Conservation (phyloP, 1,140 invertebrate genomes). For the Colletes gigas region DNA sequence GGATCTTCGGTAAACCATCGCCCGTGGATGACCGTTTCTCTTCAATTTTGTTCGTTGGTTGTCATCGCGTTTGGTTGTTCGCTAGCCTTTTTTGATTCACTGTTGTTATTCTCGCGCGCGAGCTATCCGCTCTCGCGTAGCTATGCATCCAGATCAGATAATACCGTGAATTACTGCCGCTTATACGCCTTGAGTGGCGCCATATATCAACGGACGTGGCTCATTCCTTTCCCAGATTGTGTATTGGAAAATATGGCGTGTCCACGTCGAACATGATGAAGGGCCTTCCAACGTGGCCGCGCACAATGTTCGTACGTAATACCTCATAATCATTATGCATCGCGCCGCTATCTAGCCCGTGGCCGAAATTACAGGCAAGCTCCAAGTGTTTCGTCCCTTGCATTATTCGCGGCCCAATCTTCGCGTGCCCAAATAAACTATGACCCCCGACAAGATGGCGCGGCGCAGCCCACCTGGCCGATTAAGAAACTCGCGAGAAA, state of each 20-base stretch:
- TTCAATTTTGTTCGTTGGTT: neutral
- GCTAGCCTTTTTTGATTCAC: neutral
- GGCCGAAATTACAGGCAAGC: constrained; percentile 43
- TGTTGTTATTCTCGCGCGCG: constrained; percentile 5
- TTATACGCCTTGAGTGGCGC: constrained; percentile 65
- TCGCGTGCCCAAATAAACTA: neutral
- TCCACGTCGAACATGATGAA: constrained; percentile 67
- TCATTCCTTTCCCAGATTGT: constrained; percentile 69
- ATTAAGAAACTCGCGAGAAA: neutral
- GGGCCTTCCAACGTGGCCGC: constrained; percentile 29
- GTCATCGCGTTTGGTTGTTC: constrained; percentile 2
- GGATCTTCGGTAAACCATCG: constrained; percentile 43
- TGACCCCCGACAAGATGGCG: neutral
- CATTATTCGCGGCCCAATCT: neutral
- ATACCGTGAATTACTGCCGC: constrained; percentile 67
- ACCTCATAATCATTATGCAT: constrained; percentile 63
- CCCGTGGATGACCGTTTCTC: constrained; percentile 26
- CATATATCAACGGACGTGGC: constrained; percentile 62
- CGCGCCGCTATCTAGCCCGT: constrained; percentile 27
- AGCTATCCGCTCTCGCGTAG: constrained; percentile 50
- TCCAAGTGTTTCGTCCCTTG: neutral
- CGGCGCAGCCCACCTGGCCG: too few species aligned
- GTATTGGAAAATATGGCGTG: constrained; percentile 70
- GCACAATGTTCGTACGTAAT: constrained; percentile 51
- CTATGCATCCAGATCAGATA: constrained; percentile 65